Evolutionary conservation across 2,888 invertebrate species (phyloP).

Genomic region (Parnassius orleans): DNA sequence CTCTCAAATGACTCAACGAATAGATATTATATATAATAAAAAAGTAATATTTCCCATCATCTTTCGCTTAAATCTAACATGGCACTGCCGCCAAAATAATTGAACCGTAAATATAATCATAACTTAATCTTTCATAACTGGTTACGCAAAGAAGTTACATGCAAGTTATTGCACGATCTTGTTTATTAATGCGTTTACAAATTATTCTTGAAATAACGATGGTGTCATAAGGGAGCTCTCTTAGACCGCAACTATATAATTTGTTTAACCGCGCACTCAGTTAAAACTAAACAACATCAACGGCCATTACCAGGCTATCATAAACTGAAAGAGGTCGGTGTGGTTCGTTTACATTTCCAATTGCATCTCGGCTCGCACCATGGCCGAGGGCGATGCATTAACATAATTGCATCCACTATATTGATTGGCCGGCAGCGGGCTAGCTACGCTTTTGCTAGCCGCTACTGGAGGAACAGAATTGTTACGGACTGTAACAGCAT

Average conservation of each 20-base stretch:
- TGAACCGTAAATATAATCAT: background rate
- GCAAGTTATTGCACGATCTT: constrained; percentile 9
- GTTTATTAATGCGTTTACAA: constrained; percentile 23
- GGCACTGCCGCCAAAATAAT: background rate
- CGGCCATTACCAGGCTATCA: constrained; percentile 49
- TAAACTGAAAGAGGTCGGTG: constrained; percentile 49
- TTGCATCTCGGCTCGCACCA: constrained; percentile 52
- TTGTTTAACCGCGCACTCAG: constrained; percentile 28
- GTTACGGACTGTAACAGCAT: constrained; percentile 33
- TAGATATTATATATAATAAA: too few species aligned
- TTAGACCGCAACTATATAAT: constrained; percentile 33
- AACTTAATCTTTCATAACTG: background rate
- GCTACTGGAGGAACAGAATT: constrained; percentile 39
- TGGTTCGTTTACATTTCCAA: constrained; percentile 67
- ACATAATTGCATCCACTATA: constrained; percentile 75
- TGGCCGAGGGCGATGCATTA: constrained; percentile 70
- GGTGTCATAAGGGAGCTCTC: constrained; percentile 19
- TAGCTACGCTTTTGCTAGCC: constrained; percentile 38
- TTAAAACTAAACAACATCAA: constrained; percentile 43
- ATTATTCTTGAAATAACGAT: constrained; percentile 23
- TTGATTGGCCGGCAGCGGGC: constrained; percentile 69
- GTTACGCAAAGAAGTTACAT: background rate
- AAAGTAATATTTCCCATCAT: too few species aligned
- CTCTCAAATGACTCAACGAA: too few species aligned
- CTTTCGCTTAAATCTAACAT: too few species aligned